A percentile compares a stretch with the other conserved stretches of the same genome.
Conservation (phyloP, 2,888 invertebrate genomes). For the Scaptomyza cyrtandrae region DNA sequence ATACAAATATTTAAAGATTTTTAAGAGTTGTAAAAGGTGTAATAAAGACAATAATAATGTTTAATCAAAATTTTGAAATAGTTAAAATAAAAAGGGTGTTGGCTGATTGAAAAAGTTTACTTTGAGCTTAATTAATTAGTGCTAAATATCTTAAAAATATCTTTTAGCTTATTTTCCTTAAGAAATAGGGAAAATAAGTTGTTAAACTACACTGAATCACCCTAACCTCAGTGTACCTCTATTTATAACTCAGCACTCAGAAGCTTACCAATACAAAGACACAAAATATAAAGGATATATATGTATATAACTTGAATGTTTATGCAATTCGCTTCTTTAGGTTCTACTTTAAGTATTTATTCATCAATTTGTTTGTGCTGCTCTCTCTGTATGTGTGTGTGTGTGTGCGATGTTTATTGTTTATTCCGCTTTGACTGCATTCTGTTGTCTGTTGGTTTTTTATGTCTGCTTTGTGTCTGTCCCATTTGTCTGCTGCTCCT, state of each 20-base stretch:
- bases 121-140: too few species aligned
- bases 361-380: constrained; percentile 44
- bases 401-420: constrained; percentile 59
- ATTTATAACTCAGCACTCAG: constrained; percentile 37
- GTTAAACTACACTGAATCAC: constrained; percentile 37
- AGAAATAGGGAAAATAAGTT: neutral
- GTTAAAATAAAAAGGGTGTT: too few species aligned
- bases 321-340: constrained; percentile 60
- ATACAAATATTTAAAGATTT: too few species aligned
- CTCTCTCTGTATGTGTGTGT: constrained; percentile 3
- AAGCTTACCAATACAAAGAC: constrained; percentile 5
- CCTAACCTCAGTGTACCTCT: constrained; percentile 35
- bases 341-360: constrained; percentile 55
- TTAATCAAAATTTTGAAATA: too few species aligned
- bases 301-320: constrained; percentile 48
- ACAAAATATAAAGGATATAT: neutral
- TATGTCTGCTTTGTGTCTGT: constrained; percentile 13
- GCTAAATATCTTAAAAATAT: too few species aligned
- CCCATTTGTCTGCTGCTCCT: constrained; percentile 77
- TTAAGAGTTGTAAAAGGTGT: too few species aligned
- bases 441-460: constrained; percentile 31
- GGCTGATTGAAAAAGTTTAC: too few species aligned
- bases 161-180: too few species aligned
- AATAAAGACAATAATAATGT: too few species aligned
- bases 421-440: constrained; percentile 65